phyloP scores from a whole-genome alignment of 2,888 invertebrate genomes.

The Rapana venosa region DNA sequence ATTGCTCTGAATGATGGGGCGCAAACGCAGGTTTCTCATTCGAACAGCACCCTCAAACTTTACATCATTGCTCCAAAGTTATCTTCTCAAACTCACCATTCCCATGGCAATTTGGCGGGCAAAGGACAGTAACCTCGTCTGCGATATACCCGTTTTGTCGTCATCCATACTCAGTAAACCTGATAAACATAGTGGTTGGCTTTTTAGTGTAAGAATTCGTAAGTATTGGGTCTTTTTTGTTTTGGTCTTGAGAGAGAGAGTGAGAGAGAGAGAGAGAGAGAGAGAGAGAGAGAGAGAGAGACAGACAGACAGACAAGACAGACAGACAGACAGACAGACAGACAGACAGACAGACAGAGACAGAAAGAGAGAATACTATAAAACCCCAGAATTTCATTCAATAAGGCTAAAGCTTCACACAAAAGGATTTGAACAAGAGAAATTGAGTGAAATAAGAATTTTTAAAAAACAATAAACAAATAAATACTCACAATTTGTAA shows the following conservation, averaged over 20 bases:
- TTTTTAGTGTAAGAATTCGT: neutral
- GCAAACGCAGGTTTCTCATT: neutral
- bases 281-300: constrained; percentile 21
- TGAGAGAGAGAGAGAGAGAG: constrained; percentile 8
- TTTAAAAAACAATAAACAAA: no score
- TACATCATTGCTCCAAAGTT: no score
- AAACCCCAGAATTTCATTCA: no score
- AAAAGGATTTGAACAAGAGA: no score
- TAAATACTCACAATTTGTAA: no score
- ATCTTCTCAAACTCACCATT: constrained; percentile 63
- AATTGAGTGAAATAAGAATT: no score
- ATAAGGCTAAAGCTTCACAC: no score
- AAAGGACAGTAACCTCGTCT: constrained; percentile 64
- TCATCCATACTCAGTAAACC: neutral
- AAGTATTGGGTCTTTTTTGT: no score
- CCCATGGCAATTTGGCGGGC: constrained; percentile 72
- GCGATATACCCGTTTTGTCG: constrained; percentile 37
- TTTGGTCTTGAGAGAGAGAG: no score
- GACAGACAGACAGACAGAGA: neutral
- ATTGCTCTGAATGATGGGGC: constrained; percentile 5
- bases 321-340: neutral
- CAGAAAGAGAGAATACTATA: neutral
- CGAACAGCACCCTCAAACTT: no score
- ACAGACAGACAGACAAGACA: neutral
- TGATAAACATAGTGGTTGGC: neutral